Base-by-base conservation (phyloP, 2,888 invertebrate species). In the Catocala fraxini region DNA sequence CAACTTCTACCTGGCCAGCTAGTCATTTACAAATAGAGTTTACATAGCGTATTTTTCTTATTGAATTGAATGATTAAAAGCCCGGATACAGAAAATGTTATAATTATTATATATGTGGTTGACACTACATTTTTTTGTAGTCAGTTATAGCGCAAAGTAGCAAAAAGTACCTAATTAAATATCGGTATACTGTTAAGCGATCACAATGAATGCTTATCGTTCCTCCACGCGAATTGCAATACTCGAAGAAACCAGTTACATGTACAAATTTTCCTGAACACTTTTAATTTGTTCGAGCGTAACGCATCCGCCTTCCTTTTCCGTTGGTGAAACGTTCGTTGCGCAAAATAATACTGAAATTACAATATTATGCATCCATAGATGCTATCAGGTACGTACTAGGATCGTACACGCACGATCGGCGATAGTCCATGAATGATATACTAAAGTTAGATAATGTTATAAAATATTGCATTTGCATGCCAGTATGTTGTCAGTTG, bases 271-370 rank as follows among this genome's bases (percentile, higher is more conserved):
- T 85, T 77, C 80, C 77, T 77, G 79, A 85, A 81, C 84, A 75
- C 80, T 83, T 79, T 77, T 78, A 70, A 81, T 73, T 79, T 84
- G 77, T 66, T 80, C 81, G 81, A 85, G 83, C 91, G 85, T 89
- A 82, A 88, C 87, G 80, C 77, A 81, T 83, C 84, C 84, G 83
- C 81, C 88, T 92, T 92, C 92, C 92, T 87, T 92, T 93, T 92
- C 93, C 92, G 89, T 82, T 75, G 85, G 92, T 92, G 92, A 92
- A 93, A 93, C 92, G 88, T 70, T 47, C 34, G 75, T 93, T 92
- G 86, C 89, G 90, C 83, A 91, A 91, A 88, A 70, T 76, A 80
- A 64, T 70, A 67, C 75, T 77, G 74, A 81, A 82, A 80, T 80
- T 73, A 75, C 77, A 64, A 74, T 77, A 79, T 71, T 71, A 71